These are phyloP conservation scores for Apoda limacodes DNA, from an alignment of 2,888 invertebrate genomes.

Conservation along the genomic window DNA sequence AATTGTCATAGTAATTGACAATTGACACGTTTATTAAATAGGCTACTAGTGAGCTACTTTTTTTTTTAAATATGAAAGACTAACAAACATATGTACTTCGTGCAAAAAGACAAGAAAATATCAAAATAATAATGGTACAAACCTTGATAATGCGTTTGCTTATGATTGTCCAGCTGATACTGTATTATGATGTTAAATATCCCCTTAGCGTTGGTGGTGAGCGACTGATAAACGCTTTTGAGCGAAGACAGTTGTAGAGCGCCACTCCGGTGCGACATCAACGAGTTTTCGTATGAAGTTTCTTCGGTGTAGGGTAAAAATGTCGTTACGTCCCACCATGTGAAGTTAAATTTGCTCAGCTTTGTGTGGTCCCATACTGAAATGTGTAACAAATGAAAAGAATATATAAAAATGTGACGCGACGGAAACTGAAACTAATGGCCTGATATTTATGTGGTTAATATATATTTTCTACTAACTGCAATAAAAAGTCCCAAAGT, in stretches of 20 bases:
- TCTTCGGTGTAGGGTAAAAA: constrained; percentile 86
- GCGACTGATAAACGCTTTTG: constrained; percentile 88
- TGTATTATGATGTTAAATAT: constrained; percentile 87
- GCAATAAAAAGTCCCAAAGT: no score
- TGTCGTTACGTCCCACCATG: constrained; percentile 92
- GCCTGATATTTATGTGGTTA: no score
- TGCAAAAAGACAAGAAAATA: no score
- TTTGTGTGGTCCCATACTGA: constrained; percentile 92
- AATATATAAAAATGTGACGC: no score
- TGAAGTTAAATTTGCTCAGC: constrained; percentile 86
- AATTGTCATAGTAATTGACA: no score
- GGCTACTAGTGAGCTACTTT: no score
- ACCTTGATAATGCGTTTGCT: constrained; percentile 82
- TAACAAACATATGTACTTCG: no score
- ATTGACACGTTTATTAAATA: no score
- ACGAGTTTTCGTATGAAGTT: constrained; percentile 85
- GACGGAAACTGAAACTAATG: no score
- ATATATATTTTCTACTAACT: no score
- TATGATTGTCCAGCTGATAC: constrained; percentile 82
- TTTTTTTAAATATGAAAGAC: no score
- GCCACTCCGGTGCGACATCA: constrained; percentile 83
- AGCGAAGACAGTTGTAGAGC: constrained; percentile 86
- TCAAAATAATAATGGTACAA: constrained; percentile 22
- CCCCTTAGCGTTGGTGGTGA: constrained; percentile 88
- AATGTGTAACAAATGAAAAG: no score